Evolutionary conservation across 2,797 vertebrate species (phyloP), one percentile per base, ranked within the genome.

Genomic region (Telmatherina bonti): DNA sequence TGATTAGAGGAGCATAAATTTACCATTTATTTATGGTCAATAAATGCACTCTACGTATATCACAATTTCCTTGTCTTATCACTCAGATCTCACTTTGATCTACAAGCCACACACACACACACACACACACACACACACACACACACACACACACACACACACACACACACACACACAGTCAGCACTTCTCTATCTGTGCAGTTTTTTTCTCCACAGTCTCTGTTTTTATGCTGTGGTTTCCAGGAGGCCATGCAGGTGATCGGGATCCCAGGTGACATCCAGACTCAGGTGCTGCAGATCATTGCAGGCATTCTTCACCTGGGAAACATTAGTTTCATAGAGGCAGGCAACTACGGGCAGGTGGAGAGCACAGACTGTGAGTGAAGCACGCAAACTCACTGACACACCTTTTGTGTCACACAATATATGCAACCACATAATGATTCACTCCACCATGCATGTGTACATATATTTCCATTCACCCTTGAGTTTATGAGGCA

Each of bases 201-300:
- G 20, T 2, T 45, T 45, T 45, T n/a, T 45, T n/a, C 18, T 9
- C 41, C 5, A 2, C 45, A 47, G 27, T 0, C 33, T 47, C 55
- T 41, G 8, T 53, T 64, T 33, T 10, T 13, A 22, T 66, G 43
- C 20, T 43, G 12, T 41, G 60, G 13, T 69, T 74, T 74, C 18
- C 86, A 99, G 98, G 96, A 94, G 0, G 98, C 98, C 88, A 99
- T 99, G 98, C 94, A 95, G 64, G 96, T 99, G 63, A 96, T 98
- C 0, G 98, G 98, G 47, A 99, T 99, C 91, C 49, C 95, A 0
- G 70, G 82, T 0, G 93, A 92, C 12, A 67, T 93, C 82, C 97
- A 98, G 91, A 79, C 91, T 41, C 94, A 96, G 88, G 96, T 95
- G 80, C 90, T 97, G 69, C 96, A 99, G 92, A 98, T 99, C 0